Evolutionary conservation across 2,797 vertebrate genomes (phyloP), one percentile per base, ranked within the genome.

Genomic region (Microtus agrestis): DNA sequence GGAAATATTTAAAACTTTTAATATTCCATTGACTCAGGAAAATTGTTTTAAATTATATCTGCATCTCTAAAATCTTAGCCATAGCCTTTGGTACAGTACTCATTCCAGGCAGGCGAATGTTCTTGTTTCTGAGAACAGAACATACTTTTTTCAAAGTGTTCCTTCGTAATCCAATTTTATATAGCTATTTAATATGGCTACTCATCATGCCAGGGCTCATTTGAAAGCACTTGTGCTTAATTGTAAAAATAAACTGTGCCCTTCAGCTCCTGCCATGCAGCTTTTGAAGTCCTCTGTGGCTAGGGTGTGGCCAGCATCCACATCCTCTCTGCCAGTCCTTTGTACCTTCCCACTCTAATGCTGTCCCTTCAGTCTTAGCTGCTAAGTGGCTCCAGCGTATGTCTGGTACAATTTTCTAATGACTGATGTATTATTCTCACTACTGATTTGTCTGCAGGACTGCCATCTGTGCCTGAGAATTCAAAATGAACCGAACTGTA

Each of bases 211-310:
- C 61, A 87, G 92, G 88, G 40, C 81, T 96, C 5, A 0, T 86
- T 91, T 96, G 81, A 94, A 95, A 97, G 95, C 90, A 96, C 90
- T 98, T 96, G 88, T 93, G 96, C 85, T 91, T 97, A 97, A 97
- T 96, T 96, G 91, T 96, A 86, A 96, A 97, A 94, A 90, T 96
- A 91, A 96, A 95, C 93, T 96, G 93, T 0, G 1, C 73, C 56
- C 90, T 94, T 93, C 95, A 78, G 34, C 78, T 76, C 67, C 56
- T 94, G 54, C 91, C 81, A 90, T 23, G 48, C 67, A 93, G 80
- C 87, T 94, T 94, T 92, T 76, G 89, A 91, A 90, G 85, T 93
- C 93, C 95, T 94, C 85, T 79, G 93, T 95, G 91, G 90, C 74
- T 90, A 34, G 25, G 48, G 81, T 96, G 74, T 79, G 90, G 73